Evolutionary conservation across 2,113 vertebrate species (phyloP).

Genomic region (Ranitomeya variabilis): DNA sequence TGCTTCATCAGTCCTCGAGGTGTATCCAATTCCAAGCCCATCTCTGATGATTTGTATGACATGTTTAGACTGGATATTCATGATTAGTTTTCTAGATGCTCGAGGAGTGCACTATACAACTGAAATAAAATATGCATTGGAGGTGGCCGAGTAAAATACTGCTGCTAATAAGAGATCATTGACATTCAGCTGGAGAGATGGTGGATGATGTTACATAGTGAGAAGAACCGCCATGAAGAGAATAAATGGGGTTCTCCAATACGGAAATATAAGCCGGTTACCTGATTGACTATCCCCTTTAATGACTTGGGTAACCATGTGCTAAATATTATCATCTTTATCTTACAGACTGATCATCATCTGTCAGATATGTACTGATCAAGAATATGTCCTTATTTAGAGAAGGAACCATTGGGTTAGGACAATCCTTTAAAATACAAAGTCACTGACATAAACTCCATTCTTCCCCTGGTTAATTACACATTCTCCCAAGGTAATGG

Average conservation of each 20-base stretch:
- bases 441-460: too few species aligned
- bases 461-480: too few species aligned
- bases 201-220: not conserved
- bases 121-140: too few species aligned
- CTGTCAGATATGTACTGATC: too few species aligned
- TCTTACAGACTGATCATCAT: not conserved
- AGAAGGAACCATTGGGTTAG: too few species aligned
- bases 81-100: not conserved
- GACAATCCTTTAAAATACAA: too few species aligned
- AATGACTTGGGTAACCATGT: not conserved
- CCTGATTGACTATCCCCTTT: not conserved
- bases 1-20: not conserved
- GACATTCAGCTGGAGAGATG: not conserved
- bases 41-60: not conserved
- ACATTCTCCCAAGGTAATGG: too few species aligned
- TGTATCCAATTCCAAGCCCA: not conserved
- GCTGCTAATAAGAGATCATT: not conserved
- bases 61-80: not conserved
- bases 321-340: not conserved
- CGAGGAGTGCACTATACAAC: not conserved
- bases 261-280: not conserved
- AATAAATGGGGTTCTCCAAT: not conserved
- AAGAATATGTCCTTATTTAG: too few species aligned
- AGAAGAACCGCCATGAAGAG: not conserved
- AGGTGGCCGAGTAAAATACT: not conserved